Conservation (phyloP, 2,888 invertebrate species). For the Pandemis cinnamomeana region DNA sequence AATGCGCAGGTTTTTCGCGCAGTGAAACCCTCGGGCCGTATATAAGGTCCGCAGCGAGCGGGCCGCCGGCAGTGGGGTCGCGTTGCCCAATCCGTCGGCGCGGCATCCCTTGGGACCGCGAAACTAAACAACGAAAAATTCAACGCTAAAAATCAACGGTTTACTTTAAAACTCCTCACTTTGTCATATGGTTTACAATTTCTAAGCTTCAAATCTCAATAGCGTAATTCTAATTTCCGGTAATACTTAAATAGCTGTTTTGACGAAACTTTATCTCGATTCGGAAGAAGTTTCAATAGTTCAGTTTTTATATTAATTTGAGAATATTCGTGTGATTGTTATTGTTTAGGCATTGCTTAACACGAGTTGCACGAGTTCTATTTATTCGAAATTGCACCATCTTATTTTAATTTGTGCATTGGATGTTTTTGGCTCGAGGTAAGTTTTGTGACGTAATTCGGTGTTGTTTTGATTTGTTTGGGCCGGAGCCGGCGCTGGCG, state of each 20-base stretch:
- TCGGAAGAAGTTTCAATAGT: slow-evolving; percentile 20
- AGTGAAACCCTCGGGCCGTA: slow-evolving; percentile 43
- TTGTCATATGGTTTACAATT: background rate
- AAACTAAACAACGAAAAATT: slow-evolving; percentile 22
- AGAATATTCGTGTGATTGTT: background rate
- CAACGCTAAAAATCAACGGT: slow-evolving; percentile 2
- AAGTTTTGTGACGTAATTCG: slow-evolving; percentile 14
- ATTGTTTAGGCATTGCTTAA: background rate
- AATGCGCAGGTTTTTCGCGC: slow-evolving; percentile 62
- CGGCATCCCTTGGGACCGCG: slow-evolving; percentile 5
- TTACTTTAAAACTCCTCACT: background rate
- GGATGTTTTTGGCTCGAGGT: slow-evolving; percentile 24
- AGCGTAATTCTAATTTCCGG: background rate
- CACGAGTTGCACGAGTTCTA: background rate
- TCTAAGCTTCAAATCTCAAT: background rate
- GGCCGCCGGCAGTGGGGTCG: slow-evolving; percentile 44
- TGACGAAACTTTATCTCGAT: slow-evolving; percentile 13
- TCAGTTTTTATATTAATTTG: background rate
- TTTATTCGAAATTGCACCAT: slow-evolving; percentile 7
- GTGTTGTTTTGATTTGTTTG: slow-evolving; percentile 21
- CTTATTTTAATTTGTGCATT: background rate
- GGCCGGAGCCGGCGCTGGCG: background rate
- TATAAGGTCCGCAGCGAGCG: slow-evolving; percentile 47
- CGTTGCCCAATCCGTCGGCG: slow-evolving; percentile 12
- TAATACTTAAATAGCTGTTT: background rate